Evolutionary conservation across 2,888 invertebrate species (phyloP), one percentile per base, ranked within the genome.

Genomic region (Theretra japonica): DNA sequence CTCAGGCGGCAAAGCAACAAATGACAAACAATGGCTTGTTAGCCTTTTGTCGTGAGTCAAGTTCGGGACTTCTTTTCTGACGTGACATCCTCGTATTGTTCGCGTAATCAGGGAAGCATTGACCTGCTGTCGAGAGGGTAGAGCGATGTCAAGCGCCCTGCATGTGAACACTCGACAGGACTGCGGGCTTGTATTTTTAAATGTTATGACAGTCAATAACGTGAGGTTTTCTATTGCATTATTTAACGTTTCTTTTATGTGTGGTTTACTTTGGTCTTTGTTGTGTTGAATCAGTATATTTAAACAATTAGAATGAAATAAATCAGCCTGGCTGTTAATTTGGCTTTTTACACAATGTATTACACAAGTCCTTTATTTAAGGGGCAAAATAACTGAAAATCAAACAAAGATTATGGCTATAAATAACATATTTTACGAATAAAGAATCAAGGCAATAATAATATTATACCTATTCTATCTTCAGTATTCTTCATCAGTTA

Each of bases 11-110:
- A 73, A 79, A 77, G 77, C 80, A 82, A 81, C 83, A 82, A 84
- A 85, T 86, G 84, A 84, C 86, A 89, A 85, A 93, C 93, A 94
- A 93, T 93, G 80, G 87, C 88, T 91, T 92, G 92, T 93, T 91
- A 92, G 87, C 82, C 86, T 85, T 89, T 90, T 91, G 90, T 90
- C 90, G 88, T 88, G 90, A 87, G 85, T 84, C 81, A 81, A 85
- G 88, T 86, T 88, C 85, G 86, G 85, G 85, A 76, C 79, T 77
- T 79, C 79, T 77, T 79, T 80, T 28, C 30, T 83, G 85, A 85
- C 89, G 88, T 88, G 89, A 92, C 91, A 90, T 91, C 92, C 91
- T 88, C 83, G 82, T 82, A 88, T 90, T 92, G 92, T 91, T 85
- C 85, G 80, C 77, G 84, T 83, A 86, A 89, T 91, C 89, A 87